Evolutionary conservation across 2,888 invertebrate genomes (phyloP), one percentile per base, ranked within the genome.

Genomic region (Psylliodes chrysocephalus): DNA sequence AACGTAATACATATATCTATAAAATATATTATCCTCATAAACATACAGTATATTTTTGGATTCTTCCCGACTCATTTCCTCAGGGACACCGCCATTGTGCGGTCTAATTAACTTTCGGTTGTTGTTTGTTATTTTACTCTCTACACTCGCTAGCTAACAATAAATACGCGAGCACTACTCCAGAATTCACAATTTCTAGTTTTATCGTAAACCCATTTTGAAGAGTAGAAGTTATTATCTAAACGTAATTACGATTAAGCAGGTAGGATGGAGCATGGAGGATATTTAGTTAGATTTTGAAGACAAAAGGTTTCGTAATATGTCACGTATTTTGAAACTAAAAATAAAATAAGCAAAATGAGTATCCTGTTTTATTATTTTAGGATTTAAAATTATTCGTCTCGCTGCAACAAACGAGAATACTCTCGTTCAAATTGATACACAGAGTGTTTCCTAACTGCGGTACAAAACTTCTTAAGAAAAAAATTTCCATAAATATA

Each of bases 31-130:
- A 22, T 6, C 22, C 8, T 8, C 10, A 33, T n/a, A 7, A 33
- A 33, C 33, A 33, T 10, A 33, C 33, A 33, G 33, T 33, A 33
- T n/a, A 33, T 10, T 33, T 33, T 8, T 33, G 44, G 18, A 10
- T 40, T 40, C 40, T 40, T 40, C 40, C 17, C 40, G 40, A n/a
- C 40, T n/a, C 40, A 28, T 49, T 49, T 49, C 49, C 49, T 28
- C 28, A 30, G 49, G 49, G 49, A 49, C 49, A 7, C 28, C 49
- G 19, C 49, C 28, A 49, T 49, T 49, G 49, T 49, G 49, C 49
- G 49, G 49, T 49, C 49, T 49, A 49, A 49, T 49, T 49, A 49
- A 49, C 49, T 49, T 49, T 49, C 2, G 28, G 49, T 46, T 15
- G 46, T 30, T 49, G 49, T 49, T 49, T 49, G 49, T 49, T 49